Conservation (phyloP, 2,888 invertebrate genomes). For the Oscheius sp. region DNA sequence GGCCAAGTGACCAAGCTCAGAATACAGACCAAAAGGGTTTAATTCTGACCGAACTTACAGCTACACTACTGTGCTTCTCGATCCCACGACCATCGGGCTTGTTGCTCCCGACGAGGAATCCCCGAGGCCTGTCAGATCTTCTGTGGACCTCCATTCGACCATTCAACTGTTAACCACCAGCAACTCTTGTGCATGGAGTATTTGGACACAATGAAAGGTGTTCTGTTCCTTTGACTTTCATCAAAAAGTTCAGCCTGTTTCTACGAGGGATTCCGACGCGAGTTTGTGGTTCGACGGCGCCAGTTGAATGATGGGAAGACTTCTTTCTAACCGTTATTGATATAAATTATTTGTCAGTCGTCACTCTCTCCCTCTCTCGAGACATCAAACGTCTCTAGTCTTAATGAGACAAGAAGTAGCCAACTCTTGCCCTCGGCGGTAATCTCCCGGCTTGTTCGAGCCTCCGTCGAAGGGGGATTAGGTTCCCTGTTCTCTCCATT, state of each 20-base stretch:
- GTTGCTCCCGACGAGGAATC: slow-evolving; percentile 21
- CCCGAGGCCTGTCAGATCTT: slow-evolving; percentile 14
- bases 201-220: slow-evolving; percentile 36
- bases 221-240: not conserved
- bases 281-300: slow-evolving; percentile 2
- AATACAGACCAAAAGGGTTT: too few species aligned
- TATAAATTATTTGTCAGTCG: slow-evolving; percentile 13
- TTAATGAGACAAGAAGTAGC: slow-evolving; percentile 25
- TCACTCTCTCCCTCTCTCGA: not conserved
- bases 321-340: not conserved
- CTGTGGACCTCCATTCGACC: slow-evolving; percentile 27
- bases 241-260: slow-evolving; percentile 18
- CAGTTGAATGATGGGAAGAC: slow-evolving; percentile 3
- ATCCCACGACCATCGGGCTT: slow-evolving; percentile 10
- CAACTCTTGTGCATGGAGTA: slow-evolving; percentile 36
- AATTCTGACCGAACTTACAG: not conserved
- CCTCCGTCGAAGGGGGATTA: slow-evolving; percentile 18
- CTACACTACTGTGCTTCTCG: slow-evolving; percentile 33
- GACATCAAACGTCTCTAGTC: not conserved
- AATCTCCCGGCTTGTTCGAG: slow-evolving; percentile 26
- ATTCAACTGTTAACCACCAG: slow-evolving; percentile 7
- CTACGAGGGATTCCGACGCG: slow-evolving; percentile 15
- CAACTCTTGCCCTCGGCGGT: slow-evolving; percentile 9
- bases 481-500: slow-evolving; percentile 4
- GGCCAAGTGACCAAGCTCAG: too few species aligned